Evolutionary conservation across 1,140 invertebrate species (phyloP), one percentile per base, ranked within the genome.

Genomic region (Eubasilissa regina): DNA sequence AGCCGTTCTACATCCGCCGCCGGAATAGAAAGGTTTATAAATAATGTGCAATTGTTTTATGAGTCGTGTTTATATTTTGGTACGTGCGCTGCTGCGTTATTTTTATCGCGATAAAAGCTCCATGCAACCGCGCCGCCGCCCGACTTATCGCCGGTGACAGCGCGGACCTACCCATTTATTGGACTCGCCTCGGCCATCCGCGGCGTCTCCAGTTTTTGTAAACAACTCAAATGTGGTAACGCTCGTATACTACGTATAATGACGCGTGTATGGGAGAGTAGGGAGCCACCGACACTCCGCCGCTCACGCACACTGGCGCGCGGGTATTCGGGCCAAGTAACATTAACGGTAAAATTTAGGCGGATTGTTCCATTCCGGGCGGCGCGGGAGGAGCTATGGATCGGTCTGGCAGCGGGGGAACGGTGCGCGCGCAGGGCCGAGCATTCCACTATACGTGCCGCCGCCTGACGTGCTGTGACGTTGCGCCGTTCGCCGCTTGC

Each of bases 291-390:
- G 19, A 21, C 55, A 75, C 25, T 35, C 73, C 15, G 43, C 11
- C 73, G 43, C 19, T 45, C 53, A 76, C 56, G 15, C 58, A 76
- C 58, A 76, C 74, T 64, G 19, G 9, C 56, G 21, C 25, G 45
- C 13, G 44, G 47, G 75, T 77, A 77, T 77, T 77, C 60, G 58
- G 75, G 75, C 75, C 75, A 70, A 55, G 75, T 70, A 77, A 77
- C 58, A 70, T 77, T 77, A 78, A 78, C 77, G 77, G 77, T 78
- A 78, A 55, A 78, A 78, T 78, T 78, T 78, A 72, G 77, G 75
- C 75, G 75, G 77, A 78, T 78, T 51, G 64, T 62, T 72, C 53
- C 66, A 58, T 72, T 62, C 45, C 53, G 77, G 12, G 13, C 11
- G 75, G 75, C 60, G 75, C 48, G 53, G 44, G 55, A 58, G 62